Evolutionary conservation across 1,140 invertebrate species (phyloP), one percentile per base, ranked within the genome.

Genomic region (Grapholita molesta): DNA sequence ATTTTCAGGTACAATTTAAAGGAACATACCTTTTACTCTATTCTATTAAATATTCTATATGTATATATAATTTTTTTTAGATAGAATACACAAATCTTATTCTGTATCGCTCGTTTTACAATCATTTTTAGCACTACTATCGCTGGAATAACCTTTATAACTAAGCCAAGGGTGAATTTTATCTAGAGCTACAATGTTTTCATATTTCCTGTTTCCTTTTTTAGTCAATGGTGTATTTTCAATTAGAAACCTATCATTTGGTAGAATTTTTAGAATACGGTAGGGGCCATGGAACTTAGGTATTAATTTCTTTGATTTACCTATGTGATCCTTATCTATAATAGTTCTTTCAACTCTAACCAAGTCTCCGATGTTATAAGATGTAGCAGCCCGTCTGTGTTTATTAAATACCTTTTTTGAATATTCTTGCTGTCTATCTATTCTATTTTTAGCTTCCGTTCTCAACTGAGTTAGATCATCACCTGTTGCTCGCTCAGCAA

Each of bases 281-380:
- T 65, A 65, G 2, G 64, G 64, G 30, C 64, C 64, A 65, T 65
- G 64, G 21, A 65, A 65, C 15, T 65, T 65, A 33, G 64, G 30
- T 1, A 28, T 21, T 5, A 65, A 15, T n/a, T 65, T 65, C 32
- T 65, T 65, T 33, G 28, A 65, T 33, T 65, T 65, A 4, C 64
- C 64, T 1, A 65, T 11, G 15, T 30, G 64, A 15, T 65, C 64
- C n/a, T 65, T 65, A 28, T 65, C 64, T n/a, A 33, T n/a, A 9
- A 65, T 12, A 33, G 28, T 65, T 23, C 75, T 68, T 57, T 80
- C 74, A 33, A 80, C 35, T n/a, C 76, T 48, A 6, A 80, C 65
- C 48, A 73, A 24, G 25, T 70, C 69, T 6, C 69, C 72, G 52
- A 67, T 32, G 9, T 57, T 69, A 55, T 74, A 69, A 9, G 30